phyloP scores from a whole-genome alignment of 53 echinoderm and acorn worm species.

The Patiria pectinifera region DNA sequence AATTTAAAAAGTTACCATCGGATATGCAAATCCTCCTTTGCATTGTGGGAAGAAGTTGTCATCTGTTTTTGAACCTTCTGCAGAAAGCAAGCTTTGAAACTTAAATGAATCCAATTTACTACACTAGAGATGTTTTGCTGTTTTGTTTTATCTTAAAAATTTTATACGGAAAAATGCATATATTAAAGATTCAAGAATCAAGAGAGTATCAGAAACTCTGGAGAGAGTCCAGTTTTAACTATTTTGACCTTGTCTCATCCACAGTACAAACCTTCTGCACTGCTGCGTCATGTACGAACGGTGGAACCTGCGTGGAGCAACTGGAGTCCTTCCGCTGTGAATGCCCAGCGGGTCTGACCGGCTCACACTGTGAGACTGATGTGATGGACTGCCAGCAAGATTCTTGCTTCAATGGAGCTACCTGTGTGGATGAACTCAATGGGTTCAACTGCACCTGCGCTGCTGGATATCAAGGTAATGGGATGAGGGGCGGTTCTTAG shows the following conservation, averaged over 20 bases:
- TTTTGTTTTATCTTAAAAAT: no score
- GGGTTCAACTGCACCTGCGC: constrained; percentile 67
- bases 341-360: constrained; percentile 67
- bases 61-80: no score
- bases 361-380: constrained; percentile 62
- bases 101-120: no score
- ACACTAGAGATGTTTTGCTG: no score
- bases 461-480: constrained; percentile 68
- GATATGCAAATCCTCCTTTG: no score
- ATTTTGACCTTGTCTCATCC: not conserved
- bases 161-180: no score
- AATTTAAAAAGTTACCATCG: no score
- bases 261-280: constrained; percentile 60
- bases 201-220: no score
- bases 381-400: constrained; percentile 59
- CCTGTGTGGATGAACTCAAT: constrained; percentile 67
- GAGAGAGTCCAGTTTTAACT: no score
- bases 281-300: constrained; percentile 75
- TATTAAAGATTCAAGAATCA: no score
- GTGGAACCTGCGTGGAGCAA: constrained; percentile 64
- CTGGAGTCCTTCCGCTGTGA: constrained; percentile 58
- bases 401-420: constrained; percentile 79
- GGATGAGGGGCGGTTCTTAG: not conserved
- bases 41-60: no score
- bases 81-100: no score